Base-by-base conservation (phyloP, 2,888 invertebrate species). In the Polymixis flavicincta region DNA sequence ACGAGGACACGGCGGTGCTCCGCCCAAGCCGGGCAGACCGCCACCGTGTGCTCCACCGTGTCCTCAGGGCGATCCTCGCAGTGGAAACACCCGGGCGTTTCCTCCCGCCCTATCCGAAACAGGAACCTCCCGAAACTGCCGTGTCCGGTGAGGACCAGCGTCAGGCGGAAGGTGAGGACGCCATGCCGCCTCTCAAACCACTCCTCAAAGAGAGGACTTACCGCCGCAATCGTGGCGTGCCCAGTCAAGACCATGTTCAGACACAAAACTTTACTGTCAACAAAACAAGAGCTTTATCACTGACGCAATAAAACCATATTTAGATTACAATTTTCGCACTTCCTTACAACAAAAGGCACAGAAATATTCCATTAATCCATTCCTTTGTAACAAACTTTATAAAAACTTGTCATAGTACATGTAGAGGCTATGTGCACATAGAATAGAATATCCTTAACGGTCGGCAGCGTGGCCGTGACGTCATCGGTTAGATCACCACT, bases 401-500 rank as follows among this genome's bases (percentile, higher is more conserved):
- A 85, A 82, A 81, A 82, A 85, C 82, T 63, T 67, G 77, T 59
- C 61, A 37, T 57, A n/a, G 54, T 37, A 84, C 81, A 61, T 48
- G 28, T 84, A 66, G 11, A 57, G 25, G 25, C 67, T 63, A 59
- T 72, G 55, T 74, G 71, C 59, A 71, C 83, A 85, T 85, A 82
- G 64, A 71, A 85, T 83, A 77, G 64, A 71, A 73, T 84, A 83
- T 78, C 83, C 83, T 85, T 83, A 85, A 74, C 71, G 66, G 83
- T 52, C 42, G 60, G 45, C 59, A 54, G 68, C 50, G 60, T 59
- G 61, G 76, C 57, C 9, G 48, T 87, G 87, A 85, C 89, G 87
- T 87, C 82, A 87, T 9, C 61, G 66, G 64, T 90, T 90, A 91
- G 89, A 88, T 90, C 90, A 90, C 84, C 87, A 82, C 87, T 88